Percentiles rank a stretch among this genome's conserved stretches.
Evolutionary conservation across 2,888 invertebrate genomes (phyloP).

Genomic region (Amphimallon solstitiale): DNA sequence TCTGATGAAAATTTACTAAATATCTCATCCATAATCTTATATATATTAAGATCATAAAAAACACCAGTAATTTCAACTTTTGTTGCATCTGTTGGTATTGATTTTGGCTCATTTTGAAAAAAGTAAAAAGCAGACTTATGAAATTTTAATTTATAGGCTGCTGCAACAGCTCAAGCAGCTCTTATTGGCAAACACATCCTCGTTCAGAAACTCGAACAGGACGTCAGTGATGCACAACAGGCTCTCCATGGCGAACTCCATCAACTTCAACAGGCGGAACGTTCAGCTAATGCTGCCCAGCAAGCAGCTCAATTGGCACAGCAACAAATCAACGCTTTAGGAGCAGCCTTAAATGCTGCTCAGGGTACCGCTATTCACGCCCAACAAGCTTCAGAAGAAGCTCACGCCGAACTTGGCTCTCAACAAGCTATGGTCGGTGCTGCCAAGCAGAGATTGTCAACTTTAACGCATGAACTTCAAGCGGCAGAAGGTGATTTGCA

Average conservation of each 20-base stretch:
- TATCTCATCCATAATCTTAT: no score
- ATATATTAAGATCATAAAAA: no score
- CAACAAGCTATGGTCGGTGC: slow-evolving; percentile 80
- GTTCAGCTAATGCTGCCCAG: slow-evolving; percentile 76
- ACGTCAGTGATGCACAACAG: slow-evolving; percentile 76
- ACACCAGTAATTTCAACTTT: no score
- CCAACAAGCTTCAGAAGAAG: slow-evolving; percentile 77
- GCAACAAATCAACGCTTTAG: slow-evolving; percentile 73
- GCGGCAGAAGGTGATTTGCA: slow-evolving; percentile 79
- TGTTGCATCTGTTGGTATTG: no score
- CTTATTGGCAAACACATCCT: slow-evolving; percentile 71
- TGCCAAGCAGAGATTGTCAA: slow-evolving; percentile 74
- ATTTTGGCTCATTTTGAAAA: no score
- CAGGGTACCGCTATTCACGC: slow-evolving; percentile 81
- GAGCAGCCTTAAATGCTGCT: slow-evolving; percentile 80
- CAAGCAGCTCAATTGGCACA: slow-evolving; percentile 72
- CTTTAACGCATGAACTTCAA: slow-evolving; percentile 74
- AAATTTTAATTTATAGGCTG: slow-evolving; percentile 63
- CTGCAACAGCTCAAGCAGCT: slow-evolving; percentile 74
- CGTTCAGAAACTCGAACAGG: slow-evolving; percentile 73
- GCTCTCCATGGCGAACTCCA: slow-evolving; percentile 76
- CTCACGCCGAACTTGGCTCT: slow-evolving; percentile 79
- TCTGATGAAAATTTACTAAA: no score
- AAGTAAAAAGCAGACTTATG: no score
- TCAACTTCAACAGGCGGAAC: slow-evolving; percentile 79